Evolutionary conservation across 2,888 invertebrate genomes (phyloP), one percentile per base, ranked within the genome.

Genomic region (Drosophila neoperkinsi): DNA sequence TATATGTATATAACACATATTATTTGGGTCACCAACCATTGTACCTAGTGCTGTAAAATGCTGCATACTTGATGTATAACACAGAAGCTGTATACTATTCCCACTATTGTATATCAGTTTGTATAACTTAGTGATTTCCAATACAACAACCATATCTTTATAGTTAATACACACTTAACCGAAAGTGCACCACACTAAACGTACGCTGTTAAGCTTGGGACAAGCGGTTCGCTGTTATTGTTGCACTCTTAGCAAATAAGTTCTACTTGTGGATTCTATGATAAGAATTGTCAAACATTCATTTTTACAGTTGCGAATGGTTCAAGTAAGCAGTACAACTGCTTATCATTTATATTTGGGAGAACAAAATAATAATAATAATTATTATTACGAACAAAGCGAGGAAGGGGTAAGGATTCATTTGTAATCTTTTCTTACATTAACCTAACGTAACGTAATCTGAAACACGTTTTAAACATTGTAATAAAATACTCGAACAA

Each of bases 161-260:
- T 21, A 18, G 13, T 28, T 21, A 34, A 43, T 53, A 34, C 46
- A 55, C 43, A 34, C 53, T 21, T 36, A 6, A 34, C n/a, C 0
- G 1, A 11, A 51, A 18, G 4, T 60, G 36, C 41, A 41, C 31
- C 25, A 13, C n/a, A 49, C 11, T 21, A 16, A 5, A 25, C n/a
- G 36, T 21, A 3, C 1, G 11, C 16, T 65, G 52, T 38, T 60
- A 21, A 1, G 4, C 21, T 77, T 75, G 75, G 75, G 73, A 75
- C 78, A 75, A 77, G 73, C 65, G 72, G 75, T 71, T 21, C 1
- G 18, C 33, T 53, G 28, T 16, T 25, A 30, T 46, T 28, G 13
- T 10, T 31, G 10, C n/a, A 30, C 9, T 57, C 33, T 11, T 38
- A 13, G 25, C 13, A n/a, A 4, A 4, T 4, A 21, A 0, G 25